Conservation (phyloP, 1,140 invertebrate genomes). For the Lysiphlebus fabarum region DNA sequence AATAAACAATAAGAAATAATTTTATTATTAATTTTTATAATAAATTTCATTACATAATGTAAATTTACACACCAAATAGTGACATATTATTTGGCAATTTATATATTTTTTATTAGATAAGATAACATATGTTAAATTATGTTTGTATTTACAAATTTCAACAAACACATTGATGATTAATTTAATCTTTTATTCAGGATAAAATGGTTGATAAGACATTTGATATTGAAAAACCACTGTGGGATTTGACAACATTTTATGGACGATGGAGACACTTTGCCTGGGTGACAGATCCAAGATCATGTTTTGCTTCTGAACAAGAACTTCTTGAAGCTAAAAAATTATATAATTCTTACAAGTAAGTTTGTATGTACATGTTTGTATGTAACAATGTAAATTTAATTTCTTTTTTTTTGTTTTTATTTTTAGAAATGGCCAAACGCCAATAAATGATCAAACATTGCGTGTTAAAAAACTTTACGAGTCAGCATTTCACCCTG, state of each 20-base stretch:
- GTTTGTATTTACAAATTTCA: too few relatives aligned
- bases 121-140: too few relatives aligned
- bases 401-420: not conserved
- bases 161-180: too few relatives aligned
- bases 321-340: constrained; percentile 77
- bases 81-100: too few relatives aligned
- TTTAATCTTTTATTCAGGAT: too few relatives aligned
- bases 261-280: constrained; percentile 94
- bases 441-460: constrained; percentile 73
- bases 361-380: constrained; percentile 20
- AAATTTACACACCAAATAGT: too few relatives aligned
- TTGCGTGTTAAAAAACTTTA: constrained; percentile 92
- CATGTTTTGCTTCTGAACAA: constrained; percentile 70
- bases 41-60: too few relatives aligned
- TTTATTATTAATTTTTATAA: too few relatives aligned
- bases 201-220: constrained; percentile 57
- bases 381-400: not conserved
- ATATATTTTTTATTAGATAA: too few relatives aligned
- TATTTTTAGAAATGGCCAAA: constrained; percentile 65
- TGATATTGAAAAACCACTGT: constrained; percentile 87
- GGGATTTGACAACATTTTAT: constrained; percentile 86
- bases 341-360: constrained; percentile 72
- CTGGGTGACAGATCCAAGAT: constrained; percentile 91
- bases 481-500: constrained; percentile 97
- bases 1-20: too few relatives aligned